Base-by-base conservation (phyloP, 30 jellyfish, hydroid and myxozoan genomes). In the Cassiopea andromeda region DNA sequence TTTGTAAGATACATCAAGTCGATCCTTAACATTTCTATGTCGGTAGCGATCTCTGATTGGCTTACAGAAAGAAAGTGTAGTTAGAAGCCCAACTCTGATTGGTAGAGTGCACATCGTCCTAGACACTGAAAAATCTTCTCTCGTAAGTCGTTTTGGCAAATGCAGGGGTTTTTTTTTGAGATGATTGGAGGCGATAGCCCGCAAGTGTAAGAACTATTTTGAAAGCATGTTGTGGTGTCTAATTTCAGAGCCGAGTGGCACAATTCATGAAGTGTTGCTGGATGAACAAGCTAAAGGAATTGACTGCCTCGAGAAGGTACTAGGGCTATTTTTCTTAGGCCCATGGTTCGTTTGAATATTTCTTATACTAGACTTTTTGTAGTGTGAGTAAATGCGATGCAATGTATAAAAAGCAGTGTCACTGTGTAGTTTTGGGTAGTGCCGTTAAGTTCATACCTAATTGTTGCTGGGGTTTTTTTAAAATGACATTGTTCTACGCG, bases 191-290 rank as follows among this genome's bases (percentile, higher is more conserved):
- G 15, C 6, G 73, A 50, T 48, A 78, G 46, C 4, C 74, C 66
- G 46, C 48, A 46, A 64, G 13, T 77, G 54, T 43, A 61, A 61
- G 38, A 17, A 44, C 14, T 14, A 7, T 48, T 17, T 16, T 18
- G 10, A 7, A 19, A 47, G 66, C 16, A 92, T 61, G 94, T 87
- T 96, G 99, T 96, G 99, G 99, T 96, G 99, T 81, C 84, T 96
- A 64, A 83, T 96, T 70, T 82, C 97, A 47, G 99, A 96, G 77
- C 99, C 99, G 15, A 86, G 84, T 92, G 99, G 98, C 68, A 87
- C 96, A 12, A 89, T 96, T 87, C 99, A 96, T 77, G 99, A 96
- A 82, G 91, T 96, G 83, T 83, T 92, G 27, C 77, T 96, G 9
- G 94, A 97, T 60, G 86, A 83, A 80, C 97, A 97, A 44, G 97